Conservation (phyloP, 2,113 vertebrate species). For the Eidolon helvum region DNA sequence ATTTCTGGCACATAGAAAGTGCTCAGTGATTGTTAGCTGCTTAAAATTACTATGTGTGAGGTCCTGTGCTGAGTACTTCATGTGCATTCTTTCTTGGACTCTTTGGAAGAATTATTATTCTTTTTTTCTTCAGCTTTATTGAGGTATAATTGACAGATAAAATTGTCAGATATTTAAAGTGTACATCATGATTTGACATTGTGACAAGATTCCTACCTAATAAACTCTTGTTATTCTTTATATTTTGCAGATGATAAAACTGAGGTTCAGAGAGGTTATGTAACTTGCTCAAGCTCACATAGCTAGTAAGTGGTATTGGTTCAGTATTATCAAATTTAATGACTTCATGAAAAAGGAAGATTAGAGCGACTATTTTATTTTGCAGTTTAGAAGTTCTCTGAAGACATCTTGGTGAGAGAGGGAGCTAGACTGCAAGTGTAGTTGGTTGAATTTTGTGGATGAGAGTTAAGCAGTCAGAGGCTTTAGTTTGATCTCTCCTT, state of each 20-base stretch:
- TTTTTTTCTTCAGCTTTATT: not conserved
- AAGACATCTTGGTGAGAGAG: not conserved
- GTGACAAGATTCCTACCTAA: not conserved
- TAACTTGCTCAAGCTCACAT: not conserved
- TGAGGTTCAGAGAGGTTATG: not conserved
- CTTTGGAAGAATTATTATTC: not conserved
- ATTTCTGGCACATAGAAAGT: not conserved
- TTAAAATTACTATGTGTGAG: not conserved
- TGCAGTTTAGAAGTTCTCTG: not conserved
- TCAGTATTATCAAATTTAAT: not conserved
- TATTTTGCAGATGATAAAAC: not conserved
- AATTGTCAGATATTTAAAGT: not conserved
- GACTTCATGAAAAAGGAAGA: not conserved
- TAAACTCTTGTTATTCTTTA: not conserved
- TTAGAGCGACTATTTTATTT: not conserved
- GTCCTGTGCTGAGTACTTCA: not conserved
- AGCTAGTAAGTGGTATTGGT: not conserved
- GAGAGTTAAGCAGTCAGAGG: not conserved
- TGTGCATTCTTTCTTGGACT: not conserved
- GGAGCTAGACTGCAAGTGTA: not conserved
- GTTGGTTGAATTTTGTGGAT: not conserved
- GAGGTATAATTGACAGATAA: not conserved
- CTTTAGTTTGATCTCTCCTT: not conserved
- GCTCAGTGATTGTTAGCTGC: not conserved
- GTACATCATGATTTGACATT: not conserved